Conservation (phyloP, 2,113 vertebrate genomes). For the Megaceryle maxima region DNA sequence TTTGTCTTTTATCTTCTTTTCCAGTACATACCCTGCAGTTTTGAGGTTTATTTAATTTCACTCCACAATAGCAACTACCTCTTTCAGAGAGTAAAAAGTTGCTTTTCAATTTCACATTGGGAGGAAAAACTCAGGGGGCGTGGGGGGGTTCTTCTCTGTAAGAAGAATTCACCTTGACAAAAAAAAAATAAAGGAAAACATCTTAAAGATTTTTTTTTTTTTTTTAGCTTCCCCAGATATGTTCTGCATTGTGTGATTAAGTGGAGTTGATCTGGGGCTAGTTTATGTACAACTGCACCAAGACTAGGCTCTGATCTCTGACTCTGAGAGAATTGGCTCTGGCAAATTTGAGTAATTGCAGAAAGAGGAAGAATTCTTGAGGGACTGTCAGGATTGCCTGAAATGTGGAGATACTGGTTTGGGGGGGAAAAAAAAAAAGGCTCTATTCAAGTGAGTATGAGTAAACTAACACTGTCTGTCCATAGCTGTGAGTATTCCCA, state of each 20-base stretch:
- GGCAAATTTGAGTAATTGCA: background rate
- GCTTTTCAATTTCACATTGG: background rate
- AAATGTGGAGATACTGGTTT: background rate
- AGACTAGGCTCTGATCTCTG: background rate
- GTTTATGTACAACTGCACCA: background rate
- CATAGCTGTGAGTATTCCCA: background rate
- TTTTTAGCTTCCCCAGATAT: background rate
- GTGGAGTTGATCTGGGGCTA: background rate
- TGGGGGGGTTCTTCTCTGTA: background rate
- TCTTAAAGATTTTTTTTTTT: background rate
- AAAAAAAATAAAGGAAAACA: background rate
- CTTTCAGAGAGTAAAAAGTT: background rate
- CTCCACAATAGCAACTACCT: background rate
- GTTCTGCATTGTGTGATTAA: background rate
- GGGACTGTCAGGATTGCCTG: background rate
- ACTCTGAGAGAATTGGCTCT: background rate
- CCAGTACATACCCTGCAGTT: background rate
- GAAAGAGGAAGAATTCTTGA: background rate
- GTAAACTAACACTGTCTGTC: background rate
- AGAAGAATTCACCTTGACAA: background rate
- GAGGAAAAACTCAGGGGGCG: background rate
- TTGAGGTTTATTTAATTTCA: background rate
- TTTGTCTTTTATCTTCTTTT: background rate
- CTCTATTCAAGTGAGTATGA: background rate
- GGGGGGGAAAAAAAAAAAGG: rapidly evolving